Evolutionary conservation across 2,888 invertebrate species (phyloP).

Genomic region (Plagodis dolabraria): DNA sequence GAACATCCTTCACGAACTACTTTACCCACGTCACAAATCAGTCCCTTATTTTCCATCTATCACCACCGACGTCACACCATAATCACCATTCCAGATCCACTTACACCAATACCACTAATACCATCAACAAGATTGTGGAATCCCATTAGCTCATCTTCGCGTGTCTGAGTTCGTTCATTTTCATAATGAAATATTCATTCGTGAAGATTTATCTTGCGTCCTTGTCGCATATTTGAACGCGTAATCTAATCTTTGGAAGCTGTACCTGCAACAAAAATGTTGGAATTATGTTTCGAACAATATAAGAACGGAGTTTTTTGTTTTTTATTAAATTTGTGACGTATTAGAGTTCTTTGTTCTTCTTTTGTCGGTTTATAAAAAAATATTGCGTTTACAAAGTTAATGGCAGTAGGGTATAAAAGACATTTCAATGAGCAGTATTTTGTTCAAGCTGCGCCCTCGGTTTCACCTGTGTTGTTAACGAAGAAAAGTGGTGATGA

Average conservation of each 20-base stretch:
- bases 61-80: slow-evolving; percentile 4
- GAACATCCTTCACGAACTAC: too few relatives aligned
- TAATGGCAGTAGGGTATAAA: too few relatives aligned
- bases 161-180: slow-evolving; percentile 26
- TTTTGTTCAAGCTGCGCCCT: too few relatives aligned
- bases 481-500: too few relatives aligned
- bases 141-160: slow-evolving; percentile 33
- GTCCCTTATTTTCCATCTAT: neutral
- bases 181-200: slow-evolving; percentile 34
- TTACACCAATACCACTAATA: slow-evolving; percentile 16
- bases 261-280: slow-evolving; percentile 36
- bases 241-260: slow-evolving; percentile 36
- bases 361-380: neutral
- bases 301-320: neutral
- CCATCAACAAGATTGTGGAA: slow-evolving; percentile 22
- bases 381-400: too few relatives aligned
- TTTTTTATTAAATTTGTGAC: neutral
- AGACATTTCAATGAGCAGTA: too few relatives aligned
- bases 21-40: neutral
- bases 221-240: slow-evolving; percentile 30
- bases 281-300: slow-evolving; percentile 21
- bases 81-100: slow-evolving; percentile 17
- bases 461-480: too few relatives aligned
- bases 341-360: neutral
- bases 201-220: slow-evolving; percentile 27